These are phyloP conservation scores for Melanostoma scalare DNA, from an alignment of 2,888 invertebrate species.

Conservation along the genomic window DNA sequence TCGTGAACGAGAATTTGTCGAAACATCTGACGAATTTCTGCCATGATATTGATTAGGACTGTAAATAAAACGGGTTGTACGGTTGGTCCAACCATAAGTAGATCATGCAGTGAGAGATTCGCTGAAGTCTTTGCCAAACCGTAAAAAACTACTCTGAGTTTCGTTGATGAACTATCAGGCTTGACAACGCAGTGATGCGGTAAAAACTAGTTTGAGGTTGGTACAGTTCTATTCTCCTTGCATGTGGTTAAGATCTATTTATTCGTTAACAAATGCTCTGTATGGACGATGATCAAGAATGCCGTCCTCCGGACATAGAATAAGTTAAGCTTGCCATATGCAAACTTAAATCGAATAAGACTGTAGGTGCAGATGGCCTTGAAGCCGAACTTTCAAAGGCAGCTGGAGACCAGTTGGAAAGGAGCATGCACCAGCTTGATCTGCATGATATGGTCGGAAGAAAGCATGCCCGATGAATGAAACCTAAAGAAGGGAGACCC, in stretches of 20 bases:
- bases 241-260: neutral
- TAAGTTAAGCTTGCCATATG: too few species aligned
- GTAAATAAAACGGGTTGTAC: constrained; percentile 71
- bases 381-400: too few species aligned
- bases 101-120: constrained; percentile 73
- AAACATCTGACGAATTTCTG: constrained; percentile 22
- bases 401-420: too few species aligned
- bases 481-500: too few species aligned
- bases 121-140: constrained; percentile 41
- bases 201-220: neutral
- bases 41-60: constrained; percentile 26
- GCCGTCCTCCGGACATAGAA: too few species aligned
- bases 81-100: constrained; percentile 72
- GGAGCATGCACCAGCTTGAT: too few species aligned
- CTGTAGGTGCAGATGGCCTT: too few species aligned
- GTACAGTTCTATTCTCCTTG: neutral
- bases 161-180: constrained; percentile 36
- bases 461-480: too few species aligned
- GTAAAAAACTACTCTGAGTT: constrained; percentile 41
- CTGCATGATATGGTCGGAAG: too few species aligned
- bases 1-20: constrained; percentile 20
- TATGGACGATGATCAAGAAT: constrained; percentile 1
- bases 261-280: constrained; percentile 4
- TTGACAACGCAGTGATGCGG: constrained; percentile 7
- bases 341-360: too few species aligned